Evolutionary conservation across 2,113 vertebrate species (phyloP), one percentile per base, ranked within the genome.

Genomic region (Dicerorhinus sumatrensis): DNA sequence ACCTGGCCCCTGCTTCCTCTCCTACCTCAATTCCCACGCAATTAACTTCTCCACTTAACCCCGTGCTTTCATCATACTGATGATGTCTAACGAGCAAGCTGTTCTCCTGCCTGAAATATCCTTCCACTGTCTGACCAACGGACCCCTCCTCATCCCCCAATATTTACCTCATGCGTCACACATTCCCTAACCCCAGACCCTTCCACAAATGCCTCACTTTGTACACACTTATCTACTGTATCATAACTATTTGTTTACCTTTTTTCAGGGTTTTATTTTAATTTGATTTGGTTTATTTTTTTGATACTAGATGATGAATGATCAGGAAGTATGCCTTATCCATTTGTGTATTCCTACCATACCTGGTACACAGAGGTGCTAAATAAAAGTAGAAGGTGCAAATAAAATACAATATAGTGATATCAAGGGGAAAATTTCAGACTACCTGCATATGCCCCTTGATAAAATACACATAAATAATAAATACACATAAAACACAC

Each of bases 401-500:
- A 84, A 65, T 92, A 90, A 94, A 91, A 83, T 62, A 60, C 3
- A 87, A 80, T 39, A 91, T 11, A 69, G 77, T 82, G 69, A 72
- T 29, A 73, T 3, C 13, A 69, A 62, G 3, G 20, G 31, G 42
- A n/a, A 85, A 75, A 42, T 85, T 84, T 94, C 80, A 88, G 63
- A 75, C 54, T 60, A 70, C 29, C 56, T 82, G 27, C 8, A 95
- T 91, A 96, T 89, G 75, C 10, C 18, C 29, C 62, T 97, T 89
- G 63, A 89, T 81, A 94, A 95, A 91, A 88, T 46, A 89, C 8
- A n/a, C n/a, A n/a, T n/a, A n/a, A n/a, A n/a, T n/a, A n/a, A n/a
- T n/a, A n/a, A n/a, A n/a, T n/a, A n/a, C n/a, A n/a, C n/a, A n/a
- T n/a, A n/a, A n/a, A n/a, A n/a, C n/a, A n/a, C n/a, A n/a, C n/a